Conservation (phyloP, 2,888 invertebrate genomes). For the Hyposoter dolosus region DNA sequence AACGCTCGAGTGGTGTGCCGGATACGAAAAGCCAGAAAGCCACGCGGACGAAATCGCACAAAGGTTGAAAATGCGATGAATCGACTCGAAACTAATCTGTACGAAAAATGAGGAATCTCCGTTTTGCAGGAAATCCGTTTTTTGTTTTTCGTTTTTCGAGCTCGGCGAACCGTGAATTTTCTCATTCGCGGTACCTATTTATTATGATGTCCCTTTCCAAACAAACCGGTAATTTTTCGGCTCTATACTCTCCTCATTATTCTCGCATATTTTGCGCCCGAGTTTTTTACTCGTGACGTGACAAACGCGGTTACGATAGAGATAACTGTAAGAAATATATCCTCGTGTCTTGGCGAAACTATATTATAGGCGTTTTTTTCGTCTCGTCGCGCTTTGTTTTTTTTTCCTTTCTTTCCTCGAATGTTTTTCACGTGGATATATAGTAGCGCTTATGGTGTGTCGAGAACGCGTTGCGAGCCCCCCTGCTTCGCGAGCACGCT, state of each 20-base stretch:
- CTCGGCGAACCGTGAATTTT: slow-evolving; percentile 20
- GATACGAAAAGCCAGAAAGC: slow-evolving; percentile 36
- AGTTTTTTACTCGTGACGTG: slow-evolving; percentile 4
- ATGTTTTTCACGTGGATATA: slow-evolving; percentile 1
- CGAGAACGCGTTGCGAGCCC: slow-evolving; percentile 38
- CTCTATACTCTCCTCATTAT: neutral
- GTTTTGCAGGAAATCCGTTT: slow-evolving; percentile 23
- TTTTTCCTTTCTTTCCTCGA: neutral
- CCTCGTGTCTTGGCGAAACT: neutral
- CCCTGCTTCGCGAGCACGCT: slow-evolving; percentile 45
- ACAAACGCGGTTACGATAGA: slow-evolving; percentile 28
- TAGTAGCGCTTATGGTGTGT: slow-evolving; percentile 1
- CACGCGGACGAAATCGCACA: slow-evolving; percentile 48
- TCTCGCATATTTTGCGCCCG: neutral
- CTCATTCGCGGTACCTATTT: neutral
- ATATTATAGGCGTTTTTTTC: no score
- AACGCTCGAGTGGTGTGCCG: slow-evolving; percentile 55
- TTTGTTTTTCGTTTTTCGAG: neutral
- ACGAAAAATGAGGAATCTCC: neutral
- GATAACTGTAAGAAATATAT: slow-evolving; percentile 33
- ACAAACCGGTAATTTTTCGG: slow-evolving; percentile 26
- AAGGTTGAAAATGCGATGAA: no score
- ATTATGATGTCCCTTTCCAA: slow-evolving; percentile 24
- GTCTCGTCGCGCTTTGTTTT: neutral
- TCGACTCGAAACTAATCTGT: no score